These are phyloP conservation scores for Scylla paramamosain DNA, from an alignment of 1,140 invertebrate genomes.

Conservation along the genomic window DNA sequence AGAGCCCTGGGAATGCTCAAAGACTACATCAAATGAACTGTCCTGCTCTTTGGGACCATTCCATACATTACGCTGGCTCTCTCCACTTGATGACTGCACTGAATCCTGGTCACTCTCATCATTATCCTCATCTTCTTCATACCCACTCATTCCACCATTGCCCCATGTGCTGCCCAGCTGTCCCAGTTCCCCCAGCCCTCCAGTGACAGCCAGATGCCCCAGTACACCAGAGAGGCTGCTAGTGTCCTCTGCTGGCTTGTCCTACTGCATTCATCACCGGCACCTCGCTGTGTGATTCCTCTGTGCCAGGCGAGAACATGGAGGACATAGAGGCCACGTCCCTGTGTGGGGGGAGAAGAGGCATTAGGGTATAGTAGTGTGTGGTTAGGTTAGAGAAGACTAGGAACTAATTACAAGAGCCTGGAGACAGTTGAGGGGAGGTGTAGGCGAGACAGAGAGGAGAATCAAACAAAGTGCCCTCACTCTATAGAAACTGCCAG, in stretches of 20 bases:
- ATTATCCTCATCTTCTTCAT: conserved; percentile 4
- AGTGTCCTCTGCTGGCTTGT: neutral
- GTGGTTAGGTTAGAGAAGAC: no score
- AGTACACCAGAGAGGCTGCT: neutral
- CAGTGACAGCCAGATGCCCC: neutral
- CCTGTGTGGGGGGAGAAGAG: neutral
- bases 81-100: neutral
- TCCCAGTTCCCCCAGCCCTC: neutral
- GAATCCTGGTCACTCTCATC: neutral
- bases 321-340: conserved; percentile 50
- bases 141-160: neutral
- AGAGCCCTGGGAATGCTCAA: conserved; percentile 45
- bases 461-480: no score
- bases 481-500: no score
- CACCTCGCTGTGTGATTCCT: neutral
- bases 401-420: no score
- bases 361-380: no score
- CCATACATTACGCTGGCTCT: neutral
- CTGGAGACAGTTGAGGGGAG: no score
- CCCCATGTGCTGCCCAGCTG: neutral
- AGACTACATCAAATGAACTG: conserved; percentile 61
- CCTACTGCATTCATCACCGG: neutral
- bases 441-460: neutral
- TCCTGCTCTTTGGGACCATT: neutral
- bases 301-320: conserved; percentile 24